Evolutionary conservation across 2,113 vertebrate genomes (phyloP), one percentile per base, ranked within the genome.

Genomic region (Archilochus colubris): DNA sequence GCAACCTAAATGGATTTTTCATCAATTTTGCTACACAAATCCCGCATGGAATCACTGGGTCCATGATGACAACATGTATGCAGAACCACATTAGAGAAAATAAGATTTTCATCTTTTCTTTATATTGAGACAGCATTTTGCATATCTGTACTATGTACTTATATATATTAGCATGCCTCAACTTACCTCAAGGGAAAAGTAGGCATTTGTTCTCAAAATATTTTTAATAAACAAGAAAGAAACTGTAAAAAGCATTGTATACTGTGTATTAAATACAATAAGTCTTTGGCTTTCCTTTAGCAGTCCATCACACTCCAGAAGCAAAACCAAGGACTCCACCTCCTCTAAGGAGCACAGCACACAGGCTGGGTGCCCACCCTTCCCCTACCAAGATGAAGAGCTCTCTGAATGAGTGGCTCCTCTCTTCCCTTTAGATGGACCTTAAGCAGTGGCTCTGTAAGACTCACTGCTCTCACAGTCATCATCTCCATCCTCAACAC

Each of bases 401-500:
- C 50, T 28, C 68, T 62, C 55, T 20, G 14, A 64, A 54, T 7
- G 55, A 85, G 63, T 7, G 9, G n/a, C 55, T 74, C 46, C 63
- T 43, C 31, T 53, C 57, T 51, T 82, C 40, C 46, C 88, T 69
- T 76, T 23, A 66, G 79, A 46, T 36, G 86, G 55, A 89, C 59
- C 67, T 55, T 58, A 81, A 82, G 79, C 21, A 85, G 50, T 5
- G 2, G 5, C 3, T 84, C 87, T 63, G 48, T 25, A 66, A 76
- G 48, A 67, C 46, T 24, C 9, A 73, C 9, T 76, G 89, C 82
- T 73, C 78, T 82, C 85, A 6, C 43, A 73, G 62, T 76, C 53
- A 77, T 81, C 68, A 81, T 36, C 86, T 64, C 57, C 79, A 83
- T 53, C 57, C 82, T n/a, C 53, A 86, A 81, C 93, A 91, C 79